Percentiles rank a stretch among this genome's conserved stretches.
These are phyloP conservation scores for Musca domestica DNA, from an alignment of 1,140 invertebrate genomes.

Conservation along the genomic window DNA sequence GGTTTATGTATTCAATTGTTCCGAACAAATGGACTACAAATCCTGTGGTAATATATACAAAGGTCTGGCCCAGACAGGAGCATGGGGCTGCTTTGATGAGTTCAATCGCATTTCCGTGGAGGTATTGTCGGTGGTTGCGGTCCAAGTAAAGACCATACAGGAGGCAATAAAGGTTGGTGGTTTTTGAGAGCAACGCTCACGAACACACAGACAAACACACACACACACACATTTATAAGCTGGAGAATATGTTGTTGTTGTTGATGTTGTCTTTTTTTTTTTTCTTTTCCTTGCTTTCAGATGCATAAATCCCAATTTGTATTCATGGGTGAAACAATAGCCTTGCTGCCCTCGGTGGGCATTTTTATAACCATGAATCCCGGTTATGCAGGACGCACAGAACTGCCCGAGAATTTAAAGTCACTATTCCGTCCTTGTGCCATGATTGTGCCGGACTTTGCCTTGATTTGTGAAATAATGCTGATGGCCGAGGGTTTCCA, in stretches of 20 bases:
- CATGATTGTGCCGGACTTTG: constrained; percentile 85
- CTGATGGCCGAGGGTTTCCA: constrained; percentile 82
- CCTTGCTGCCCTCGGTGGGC: constrained; percentile 75
- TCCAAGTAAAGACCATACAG: constrained; percentile 71
- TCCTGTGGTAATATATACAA: constrained; percentile 89
- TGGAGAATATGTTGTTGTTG: neutral
- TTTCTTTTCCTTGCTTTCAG: constrained; percentile 34
- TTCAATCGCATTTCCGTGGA: constrained; percentile 93
- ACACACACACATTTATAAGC: too few species aligned
- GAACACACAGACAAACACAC: too few species aligned
- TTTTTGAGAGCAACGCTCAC: too few species aligned
- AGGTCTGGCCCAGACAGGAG: constrained; percentile 84
- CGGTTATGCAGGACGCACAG: constrained; percentile 71
- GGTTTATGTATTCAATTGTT: constrained; percentile 95
- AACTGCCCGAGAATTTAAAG: constrained; percentile 49
- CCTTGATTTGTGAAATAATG: constrained; percentile 85
- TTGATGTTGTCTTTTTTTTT: neutral
- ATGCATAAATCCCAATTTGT: constrained; percentile 51
- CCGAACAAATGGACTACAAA: constrained; percentile 95
- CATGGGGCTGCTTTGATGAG: constrained; percentile 95
- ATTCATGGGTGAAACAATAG: constrained; percentile 83
- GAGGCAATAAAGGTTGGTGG: constrained; percentile 51
- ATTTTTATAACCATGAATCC: constrained; percentile 95
- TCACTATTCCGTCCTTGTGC: constrained; percentile 70
- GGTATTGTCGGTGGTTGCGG: constrained; percentile 90